A percentile compares a stretch with the other conserved stretches of the same genome.
Evolutionary conservation across 2,113 vertebrate genomes (phyloP).

Genomic region (Probosciger aterrimus): DNA sequence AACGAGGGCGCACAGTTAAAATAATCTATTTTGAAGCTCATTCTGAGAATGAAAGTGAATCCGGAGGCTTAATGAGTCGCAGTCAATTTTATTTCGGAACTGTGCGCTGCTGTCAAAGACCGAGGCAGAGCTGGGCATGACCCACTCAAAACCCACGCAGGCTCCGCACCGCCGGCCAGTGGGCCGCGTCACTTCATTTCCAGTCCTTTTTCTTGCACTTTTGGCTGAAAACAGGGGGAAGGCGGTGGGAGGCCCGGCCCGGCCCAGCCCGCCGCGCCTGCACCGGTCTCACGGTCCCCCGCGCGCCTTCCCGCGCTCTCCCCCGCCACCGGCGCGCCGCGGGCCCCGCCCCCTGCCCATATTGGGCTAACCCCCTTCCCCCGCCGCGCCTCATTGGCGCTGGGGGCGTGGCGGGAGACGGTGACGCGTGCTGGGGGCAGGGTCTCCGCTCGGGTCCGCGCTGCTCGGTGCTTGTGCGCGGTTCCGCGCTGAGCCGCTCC

Average conservation of each 20-base stretch:
- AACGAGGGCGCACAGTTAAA: background rate
- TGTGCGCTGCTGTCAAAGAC: background rate
- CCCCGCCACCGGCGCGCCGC: background rate
- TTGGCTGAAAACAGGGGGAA: accelerated
- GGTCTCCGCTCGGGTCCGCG: background rate
- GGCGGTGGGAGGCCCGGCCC: no score
- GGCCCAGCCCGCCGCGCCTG: background rate
- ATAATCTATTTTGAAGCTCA: background rate
- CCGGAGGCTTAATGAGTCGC: background rate
- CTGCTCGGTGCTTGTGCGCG: background rate
- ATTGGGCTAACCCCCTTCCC: background rate
- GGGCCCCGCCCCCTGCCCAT: background rate
- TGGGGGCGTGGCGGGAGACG: background rate
- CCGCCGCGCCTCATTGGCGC: background rate
- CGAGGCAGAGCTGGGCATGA: background rate
- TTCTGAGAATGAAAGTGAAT: background rate
- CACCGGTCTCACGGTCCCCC: no score
- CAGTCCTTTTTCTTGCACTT: accelerated
- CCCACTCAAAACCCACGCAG: background rate
- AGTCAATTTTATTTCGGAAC: background rate
- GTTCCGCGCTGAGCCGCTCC: background rate
- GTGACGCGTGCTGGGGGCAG: background rate
- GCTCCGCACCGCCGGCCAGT: background rate
- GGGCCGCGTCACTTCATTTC: no score
- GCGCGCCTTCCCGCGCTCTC: background rate